Evolutionary conservation across 2,113 vertebrate species (phyloP).

Genomic region (Tupaia chinensis): DNA sequence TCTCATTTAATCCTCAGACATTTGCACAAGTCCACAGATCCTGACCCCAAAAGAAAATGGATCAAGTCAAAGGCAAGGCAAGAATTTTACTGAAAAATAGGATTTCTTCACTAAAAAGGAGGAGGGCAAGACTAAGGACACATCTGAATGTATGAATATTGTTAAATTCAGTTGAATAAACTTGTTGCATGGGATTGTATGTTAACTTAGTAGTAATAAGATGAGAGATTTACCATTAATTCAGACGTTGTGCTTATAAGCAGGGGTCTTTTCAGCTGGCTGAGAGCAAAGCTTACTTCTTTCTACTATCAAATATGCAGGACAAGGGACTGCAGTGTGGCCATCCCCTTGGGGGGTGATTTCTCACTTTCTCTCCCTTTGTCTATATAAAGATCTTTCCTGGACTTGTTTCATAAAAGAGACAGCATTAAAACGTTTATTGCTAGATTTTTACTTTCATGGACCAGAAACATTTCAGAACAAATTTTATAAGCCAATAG

Average conservation of each 20-base stretch:
- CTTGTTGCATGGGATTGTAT: not conserved
- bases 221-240: not conserved
- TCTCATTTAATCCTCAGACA: conserved; percentile 39
- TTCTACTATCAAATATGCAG: not conserved
- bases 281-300: not conserved
- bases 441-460: conserved; percentile 12
- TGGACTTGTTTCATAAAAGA: not conserved
- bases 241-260: not conserved
- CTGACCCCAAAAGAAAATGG: conserved; percentile 45
- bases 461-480: conserved; percentile 32
- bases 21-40: conserved; percentile 22
- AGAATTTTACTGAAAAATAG: conserved; percentile 31
- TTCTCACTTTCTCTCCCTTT: no score
- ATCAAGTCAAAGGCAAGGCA: conserved; percentile 52
- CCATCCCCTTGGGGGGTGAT: no score
- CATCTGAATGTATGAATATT: not conserved
- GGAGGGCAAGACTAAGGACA: not conserved
- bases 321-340: no score
- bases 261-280: not conserved
- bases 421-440: not conserved
- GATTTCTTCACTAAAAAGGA: conserved; percentile 28
- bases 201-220: not conserved
- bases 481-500: conserved; percentile 12
- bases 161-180: conserved; percentile 26
- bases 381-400: not conserved